Evolutionary conservation across 2,797 vertebrate species (phyloP), one percentile per base, ranked within the genome.

Genomic region (Chloroceryle amazona): DNA sequence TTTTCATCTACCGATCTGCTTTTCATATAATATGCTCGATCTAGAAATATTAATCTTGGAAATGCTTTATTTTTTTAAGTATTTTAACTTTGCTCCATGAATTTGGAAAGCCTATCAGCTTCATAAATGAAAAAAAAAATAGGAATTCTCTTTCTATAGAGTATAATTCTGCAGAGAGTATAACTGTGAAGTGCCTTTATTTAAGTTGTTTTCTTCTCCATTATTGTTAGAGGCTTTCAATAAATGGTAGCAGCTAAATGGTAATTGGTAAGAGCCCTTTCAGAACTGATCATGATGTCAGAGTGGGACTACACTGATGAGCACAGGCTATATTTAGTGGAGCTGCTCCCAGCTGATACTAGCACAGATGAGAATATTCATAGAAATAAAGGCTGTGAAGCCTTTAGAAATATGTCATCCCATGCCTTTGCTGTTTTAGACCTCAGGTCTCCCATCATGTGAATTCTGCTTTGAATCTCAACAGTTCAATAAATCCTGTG

Each of bases 381-480:
- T 52, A 80, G 81, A 89, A 93, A 66, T 47, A 75, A 84, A 81
- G 66, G 28, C 70, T 72, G 22, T 62, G 55, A 89, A 82, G 47
- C 57, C 65, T 46, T 84, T 76, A 67, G 70, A 96, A 96, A 89
- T 75, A 79, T 60, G n/a, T 84, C n/a, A 67, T 67, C 42, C 57
- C 80, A 51, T 8, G 49, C 31, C 67, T 85, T 85, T 85, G 26
- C 35, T 62, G 44, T 3, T 94, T 90, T 75, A 94, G 78, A 93
- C 62, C 67, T 93, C 72, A 74, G 4, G 92, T 95, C 90, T 57
- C 18, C 49, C 11, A 35, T 91, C 23, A 82, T 37, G 35, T 54
- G 74, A 91, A 91, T 82, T 92, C 46, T 89, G 39, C 78, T 95
- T 95, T 95, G 81, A 85, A 82, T 91, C 47, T 80, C 60, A 85